Conservation (phyloP, 2,113 vertebrate species). For the Gymnarchus niloticus region DNA sequence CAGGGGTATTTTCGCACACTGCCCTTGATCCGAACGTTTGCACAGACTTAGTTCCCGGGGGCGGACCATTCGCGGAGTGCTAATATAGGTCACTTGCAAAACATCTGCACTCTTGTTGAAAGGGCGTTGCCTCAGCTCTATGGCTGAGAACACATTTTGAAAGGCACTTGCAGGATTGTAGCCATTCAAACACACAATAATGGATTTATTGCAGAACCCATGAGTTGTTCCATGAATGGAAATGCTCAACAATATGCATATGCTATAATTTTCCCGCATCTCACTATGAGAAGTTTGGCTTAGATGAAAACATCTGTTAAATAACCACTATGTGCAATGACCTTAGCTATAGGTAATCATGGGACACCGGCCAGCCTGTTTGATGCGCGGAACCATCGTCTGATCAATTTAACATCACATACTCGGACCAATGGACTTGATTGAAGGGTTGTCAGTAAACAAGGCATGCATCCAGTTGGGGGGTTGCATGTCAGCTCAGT, state of each 20-base stretch:
- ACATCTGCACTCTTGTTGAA: background rate
- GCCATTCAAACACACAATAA: background rate
- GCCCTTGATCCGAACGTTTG: too few species aligned
- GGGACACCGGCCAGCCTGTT: background rate
- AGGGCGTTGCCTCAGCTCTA: background rate
- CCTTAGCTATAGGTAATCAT: background rate
- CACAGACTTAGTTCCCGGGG: background rate
- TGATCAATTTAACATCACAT: background rate
- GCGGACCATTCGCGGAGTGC: background rate
- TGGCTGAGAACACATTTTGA: background rate
- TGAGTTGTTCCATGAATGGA: background rate
- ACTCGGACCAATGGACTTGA: background rate
- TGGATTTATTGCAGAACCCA: background rate
- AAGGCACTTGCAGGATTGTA: background rate
- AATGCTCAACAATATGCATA: background rate
- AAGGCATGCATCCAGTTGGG: background rate
- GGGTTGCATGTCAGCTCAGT: background rate
- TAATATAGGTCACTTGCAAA: background rate
- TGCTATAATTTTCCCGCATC: background rate
- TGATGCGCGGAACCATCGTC: background rate
- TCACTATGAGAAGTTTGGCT: background rate
- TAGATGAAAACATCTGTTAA: background rate
- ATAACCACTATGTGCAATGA: background rate
- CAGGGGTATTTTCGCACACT: background rate
- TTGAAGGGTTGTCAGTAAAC: background rate